Evolutionary conservation across 2,113 vertebrate genomes (phyloP), one percentile per base, ranked within the genome.

Genomic region (Kryptolebias marmoratus): DNA sequence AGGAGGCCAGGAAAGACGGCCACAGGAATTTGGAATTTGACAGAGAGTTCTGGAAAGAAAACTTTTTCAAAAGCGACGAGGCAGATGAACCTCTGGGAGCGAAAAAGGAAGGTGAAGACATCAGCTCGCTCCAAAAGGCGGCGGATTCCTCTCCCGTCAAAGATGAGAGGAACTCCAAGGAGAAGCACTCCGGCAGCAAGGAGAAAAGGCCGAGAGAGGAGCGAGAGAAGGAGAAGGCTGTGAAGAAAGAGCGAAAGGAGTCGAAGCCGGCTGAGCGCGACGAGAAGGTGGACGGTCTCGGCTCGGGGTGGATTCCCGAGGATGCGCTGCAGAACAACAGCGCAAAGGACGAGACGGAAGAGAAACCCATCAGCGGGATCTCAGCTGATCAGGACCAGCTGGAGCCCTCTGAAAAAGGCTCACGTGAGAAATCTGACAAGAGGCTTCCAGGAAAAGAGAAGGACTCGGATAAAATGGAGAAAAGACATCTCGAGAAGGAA

Each of bases 11-110:
- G 80, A 98, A 96, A 93, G 97, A 97, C 2, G 64, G 94, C 60
- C 96, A 96, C 89, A 95, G 96, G 90, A 97, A 96, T 91, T 68
- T 96, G 75, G 98, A 99, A 85, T 99, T 99, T 90, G 98, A 99
- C 90, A 93, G 97, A 89, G 98, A 99, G 91, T 99, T 99, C 91
- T 99, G 98, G 98, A 99, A 99, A 90, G 97, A 99, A 56, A 99
- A 99, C 80, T 99, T 99, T 88, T 99, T 99, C 92, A 98, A 98
- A 94, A 98, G 95, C 81, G 98, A 99, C 90, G 98, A 99, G 87
- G 94, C 93, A 1, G 96, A 97, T 71, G 97, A 99, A 61, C 63
- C 59, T 0, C 80, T 92, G 74, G 86, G 92, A 82, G 78, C 68
- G 42, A 96, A 90, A 86, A 84, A 83, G 18, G 97, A 98, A 59